Percentiles rank a stretch among this genome's conserved stretches.
Conservation (phyloP, 2,797 vertebrate genomes). For the Scolopax bukidnonensis region DNA sequence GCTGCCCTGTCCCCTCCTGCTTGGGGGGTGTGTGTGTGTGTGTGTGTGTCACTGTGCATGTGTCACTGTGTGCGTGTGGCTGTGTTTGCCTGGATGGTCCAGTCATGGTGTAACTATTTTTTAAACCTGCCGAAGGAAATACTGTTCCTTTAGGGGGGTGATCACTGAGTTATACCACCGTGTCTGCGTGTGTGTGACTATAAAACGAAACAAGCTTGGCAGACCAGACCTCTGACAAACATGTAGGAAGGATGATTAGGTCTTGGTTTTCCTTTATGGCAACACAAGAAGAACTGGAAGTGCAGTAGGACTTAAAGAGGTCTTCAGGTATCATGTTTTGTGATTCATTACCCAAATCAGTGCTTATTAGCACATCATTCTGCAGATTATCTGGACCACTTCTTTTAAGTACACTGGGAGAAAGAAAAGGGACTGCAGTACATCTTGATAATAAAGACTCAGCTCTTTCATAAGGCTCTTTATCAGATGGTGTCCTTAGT, state of each 20-base stretch:
- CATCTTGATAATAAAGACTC: not conserved
- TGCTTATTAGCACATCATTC: not conserved
- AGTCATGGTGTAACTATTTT: not conserved
- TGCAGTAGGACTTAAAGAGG: not conserved
- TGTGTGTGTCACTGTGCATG: not conserved
- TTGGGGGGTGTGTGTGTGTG: not conserved
- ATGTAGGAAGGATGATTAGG: not conserved
- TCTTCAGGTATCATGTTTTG: not conserved
- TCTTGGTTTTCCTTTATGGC: not conserved
- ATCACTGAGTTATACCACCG: not conserved
- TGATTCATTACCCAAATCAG: not conserved
- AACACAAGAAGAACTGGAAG: not conserved
- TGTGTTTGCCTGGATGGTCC: not conserved
- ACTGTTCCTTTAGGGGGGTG: not conserved
- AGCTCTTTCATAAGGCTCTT: not conserved
- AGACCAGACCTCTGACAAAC: not conserved
- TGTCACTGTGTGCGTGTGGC: not conserved
- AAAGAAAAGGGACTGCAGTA: not conserved
- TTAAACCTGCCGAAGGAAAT: not conserved
- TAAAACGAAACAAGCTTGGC: constrained; percentile 35
- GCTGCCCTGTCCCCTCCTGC: not conserved
- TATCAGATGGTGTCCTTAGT: not conserved
- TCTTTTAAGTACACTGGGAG: not conserved
- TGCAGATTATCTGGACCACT: not conserved
- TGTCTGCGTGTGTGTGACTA: not conserved